phyloP scores from a whole-genome alignment of 2,113 vertebrate genomes.

The Nothocercus julius region DNA sequence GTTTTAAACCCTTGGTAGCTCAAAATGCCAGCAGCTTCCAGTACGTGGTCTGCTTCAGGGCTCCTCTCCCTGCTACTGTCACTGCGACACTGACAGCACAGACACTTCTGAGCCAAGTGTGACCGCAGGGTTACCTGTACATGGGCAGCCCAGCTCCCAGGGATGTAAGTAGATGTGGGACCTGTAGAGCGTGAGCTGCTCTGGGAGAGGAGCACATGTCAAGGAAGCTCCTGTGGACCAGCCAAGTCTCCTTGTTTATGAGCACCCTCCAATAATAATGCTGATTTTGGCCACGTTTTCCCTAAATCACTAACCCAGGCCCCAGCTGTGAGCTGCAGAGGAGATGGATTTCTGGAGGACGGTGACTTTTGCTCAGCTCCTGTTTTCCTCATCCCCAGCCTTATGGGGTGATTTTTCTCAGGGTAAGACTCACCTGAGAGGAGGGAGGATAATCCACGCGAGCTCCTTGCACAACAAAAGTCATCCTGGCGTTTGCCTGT shows the following conservation, averaged over 20 bases:
- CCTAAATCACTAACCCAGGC: background rate
- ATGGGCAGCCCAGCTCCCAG: background rate
- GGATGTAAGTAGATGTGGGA: background rate
- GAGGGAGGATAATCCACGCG: background rate
- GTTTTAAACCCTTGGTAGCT: background rate
- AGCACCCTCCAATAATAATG: background rate
- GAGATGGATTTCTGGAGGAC: background rate
- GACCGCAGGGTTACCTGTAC: background rate
- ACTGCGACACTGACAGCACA: background rate
- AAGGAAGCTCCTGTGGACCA: background rate
- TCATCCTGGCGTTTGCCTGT: background rate
- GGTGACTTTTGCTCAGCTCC: background rate
- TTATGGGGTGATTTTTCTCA: background rate
- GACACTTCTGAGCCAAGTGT: background rate
- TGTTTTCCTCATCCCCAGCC: background rate
- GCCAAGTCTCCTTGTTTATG: background rate
- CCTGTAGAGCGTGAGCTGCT: fast-evolving
- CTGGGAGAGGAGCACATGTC: fast-evolving
- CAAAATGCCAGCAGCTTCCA: background rate
- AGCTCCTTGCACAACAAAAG: constrained; percentile 7
- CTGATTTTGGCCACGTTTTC: background rate
- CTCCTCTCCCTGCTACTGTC: background rate
- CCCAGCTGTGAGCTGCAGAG: background rate
- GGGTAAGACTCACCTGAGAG: background rate
- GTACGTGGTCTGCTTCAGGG: background rate